Conservation (phyloP, 2,113 vertebrate species). For the Lepidothrix coronata region DNA sequence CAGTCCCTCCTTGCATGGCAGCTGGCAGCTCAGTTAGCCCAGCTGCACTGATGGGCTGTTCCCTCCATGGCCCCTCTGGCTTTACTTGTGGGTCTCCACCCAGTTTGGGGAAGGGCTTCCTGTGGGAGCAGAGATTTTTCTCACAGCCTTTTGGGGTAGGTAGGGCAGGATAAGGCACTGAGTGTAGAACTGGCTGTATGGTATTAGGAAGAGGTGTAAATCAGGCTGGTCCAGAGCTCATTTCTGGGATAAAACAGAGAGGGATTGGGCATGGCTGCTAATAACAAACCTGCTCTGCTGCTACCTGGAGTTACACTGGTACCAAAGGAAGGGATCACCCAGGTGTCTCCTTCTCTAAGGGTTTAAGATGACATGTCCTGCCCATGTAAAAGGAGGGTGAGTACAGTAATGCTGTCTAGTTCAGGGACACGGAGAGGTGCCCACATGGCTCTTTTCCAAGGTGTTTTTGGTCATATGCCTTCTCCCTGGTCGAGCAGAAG, state of each 20-base stretch:
- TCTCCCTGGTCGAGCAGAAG: neutral
- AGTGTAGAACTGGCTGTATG: neutral
- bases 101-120: neutral
- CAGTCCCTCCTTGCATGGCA: neutral
- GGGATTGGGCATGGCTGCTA: neutral
- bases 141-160: neutral
- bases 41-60: neutral
- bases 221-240: neutral
- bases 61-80: neutral
- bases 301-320: neutral
- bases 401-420: rapidly evolving
- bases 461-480: neutral
- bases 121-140: neutral
- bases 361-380: neutral
- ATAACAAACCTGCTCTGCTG: neutral
- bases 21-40: neutral
- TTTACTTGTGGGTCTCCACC: neutral
- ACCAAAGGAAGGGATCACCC: neutral
- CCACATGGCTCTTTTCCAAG: neutral
- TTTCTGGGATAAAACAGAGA: neutral
- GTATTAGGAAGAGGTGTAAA: neutral
- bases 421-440: neutral
- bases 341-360: neutral
- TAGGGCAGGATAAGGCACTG: neutral
- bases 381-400: neutral